Evolutionary conservation across 1,140 invertebrate genomes (phyloP).

Genomic region (Rhopalosiphum padi): DNA sequence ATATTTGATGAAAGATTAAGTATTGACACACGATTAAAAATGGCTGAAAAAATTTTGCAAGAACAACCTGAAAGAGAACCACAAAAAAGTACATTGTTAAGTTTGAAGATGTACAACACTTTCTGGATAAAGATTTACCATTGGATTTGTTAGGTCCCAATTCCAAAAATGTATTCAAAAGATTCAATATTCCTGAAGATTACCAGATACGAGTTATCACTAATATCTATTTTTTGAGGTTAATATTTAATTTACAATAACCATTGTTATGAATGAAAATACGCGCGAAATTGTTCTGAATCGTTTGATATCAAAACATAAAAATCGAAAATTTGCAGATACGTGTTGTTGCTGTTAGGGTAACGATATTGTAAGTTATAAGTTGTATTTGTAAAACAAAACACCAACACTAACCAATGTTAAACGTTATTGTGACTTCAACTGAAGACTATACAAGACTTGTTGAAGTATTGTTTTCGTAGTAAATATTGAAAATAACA

Average conservation of each 20-base stretch:
- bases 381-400: neutral
- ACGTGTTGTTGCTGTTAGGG: conserved; percentile 10
- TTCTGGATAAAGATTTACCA: no score
- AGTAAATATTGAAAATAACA: neutral
- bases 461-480: neutral
- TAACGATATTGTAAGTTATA: neutral
- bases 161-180: no score
- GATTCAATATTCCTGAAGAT: no score
- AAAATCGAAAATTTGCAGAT: conserved; percentile 30
- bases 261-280: neutral
- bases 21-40: no score
- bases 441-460: conserved; percentile 7
- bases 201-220: conserved; percentile 11
- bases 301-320: neutral
- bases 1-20: no score
- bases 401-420: neutral
- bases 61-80: no score
- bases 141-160: no score
- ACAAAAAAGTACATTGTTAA: no score
- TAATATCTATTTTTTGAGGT: conserved; percentile 15
- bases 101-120: no score
- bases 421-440: neutral
- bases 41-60: no score
- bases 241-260: neutral
- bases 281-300: neutral